Evolutionary conservation across 2,888 invertebrate genomes (phyloP), one percentile per base, ranked within the genome.

Genomic region (Xestobium rufovillosum): DNA sequence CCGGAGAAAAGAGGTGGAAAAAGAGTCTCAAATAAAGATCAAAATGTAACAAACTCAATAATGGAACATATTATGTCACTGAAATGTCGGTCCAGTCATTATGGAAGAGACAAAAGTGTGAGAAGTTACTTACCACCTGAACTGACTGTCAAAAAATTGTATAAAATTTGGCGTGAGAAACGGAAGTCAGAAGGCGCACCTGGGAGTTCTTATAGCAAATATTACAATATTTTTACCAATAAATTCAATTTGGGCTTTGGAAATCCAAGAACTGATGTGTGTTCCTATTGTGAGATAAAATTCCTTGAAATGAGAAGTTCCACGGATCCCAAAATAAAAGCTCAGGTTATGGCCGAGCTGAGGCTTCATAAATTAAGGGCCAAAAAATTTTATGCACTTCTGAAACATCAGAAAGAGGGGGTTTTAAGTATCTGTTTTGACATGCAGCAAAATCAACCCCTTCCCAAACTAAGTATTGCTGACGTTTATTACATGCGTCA

Each of bases 331-430:
- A 14, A 31, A 13, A 31, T 13, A 14, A 8, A 14, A 31, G 9
- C 10, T 31, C 6, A 31, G 13, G 13, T 31, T 4, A 12, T 4
- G 9, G 14, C 31, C 9, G 14, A 14, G 4, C 14, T 13, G 8
- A 31, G 31, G 31, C 31, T 31, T 31, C 14, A 31, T 14, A 31
- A 31, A 10, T 13, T 31, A 14, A 31, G 31, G 10, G 31, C 31
- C 8, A 31, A 31, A 13, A 14, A 12, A 13, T 31, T 31, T 31
- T 31, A 13, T 14, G 14, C 10, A 31, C 14, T 13, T 14, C 13
- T 31, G 31, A 31, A 31, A 9, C 6, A 19, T 19, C 23, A 19
- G 6, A 19, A 19, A n/a, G 23, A 19, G n/a, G n/a, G n/a, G 6
- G n/a, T n/a, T 8, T 6, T 31, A 12, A 10, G 14, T 13, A 10